phyloP scores from a whole-genome alignment of 2,797 vertebrate species.

The Tinamus major region DNA sequence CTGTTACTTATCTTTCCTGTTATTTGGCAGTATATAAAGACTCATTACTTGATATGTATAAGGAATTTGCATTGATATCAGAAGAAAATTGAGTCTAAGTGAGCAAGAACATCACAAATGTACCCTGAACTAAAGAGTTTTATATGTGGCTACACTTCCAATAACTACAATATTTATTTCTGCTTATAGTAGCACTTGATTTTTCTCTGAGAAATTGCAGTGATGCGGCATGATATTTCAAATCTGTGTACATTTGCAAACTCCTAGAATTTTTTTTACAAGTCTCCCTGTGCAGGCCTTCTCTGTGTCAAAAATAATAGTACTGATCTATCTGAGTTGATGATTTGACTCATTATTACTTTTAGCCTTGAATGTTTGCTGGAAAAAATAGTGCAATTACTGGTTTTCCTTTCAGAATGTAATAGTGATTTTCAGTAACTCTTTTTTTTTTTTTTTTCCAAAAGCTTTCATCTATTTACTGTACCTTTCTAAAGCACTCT shows the following conservation, averaged over 20 bases:
- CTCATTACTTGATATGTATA: background rate
- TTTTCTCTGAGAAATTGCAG: background rate
- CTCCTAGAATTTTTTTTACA: background rate
- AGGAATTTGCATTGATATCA: background rate
- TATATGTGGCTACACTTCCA: background rate
- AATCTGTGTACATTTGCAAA: background rate
- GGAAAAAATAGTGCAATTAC: background rate
- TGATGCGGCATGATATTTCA: background rate
- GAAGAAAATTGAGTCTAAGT: background rate
- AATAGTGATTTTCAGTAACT: constrained; percentile 15
- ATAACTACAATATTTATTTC: background rate
- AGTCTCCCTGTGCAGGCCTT: background rate
- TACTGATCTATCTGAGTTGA: background rate
- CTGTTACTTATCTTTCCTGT: background rate
- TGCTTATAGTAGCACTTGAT: background rate
- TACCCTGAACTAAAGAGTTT: background rate
- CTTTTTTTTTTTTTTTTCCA: background rate
- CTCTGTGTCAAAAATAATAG: background rate
- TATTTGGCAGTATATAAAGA: background rate
- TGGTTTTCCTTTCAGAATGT: constrained; percentile 51
- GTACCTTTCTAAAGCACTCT: constrained; percentile 16
- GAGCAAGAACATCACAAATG: background rate
- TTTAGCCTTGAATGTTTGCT: background rate
- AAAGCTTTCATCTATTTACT: constrained; percentile 43
- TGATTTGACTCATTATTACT: background rate